Conservation (phyloP, 2,888 invertebrate genomes). For the Amphipyra tragopoginis region DNA sequence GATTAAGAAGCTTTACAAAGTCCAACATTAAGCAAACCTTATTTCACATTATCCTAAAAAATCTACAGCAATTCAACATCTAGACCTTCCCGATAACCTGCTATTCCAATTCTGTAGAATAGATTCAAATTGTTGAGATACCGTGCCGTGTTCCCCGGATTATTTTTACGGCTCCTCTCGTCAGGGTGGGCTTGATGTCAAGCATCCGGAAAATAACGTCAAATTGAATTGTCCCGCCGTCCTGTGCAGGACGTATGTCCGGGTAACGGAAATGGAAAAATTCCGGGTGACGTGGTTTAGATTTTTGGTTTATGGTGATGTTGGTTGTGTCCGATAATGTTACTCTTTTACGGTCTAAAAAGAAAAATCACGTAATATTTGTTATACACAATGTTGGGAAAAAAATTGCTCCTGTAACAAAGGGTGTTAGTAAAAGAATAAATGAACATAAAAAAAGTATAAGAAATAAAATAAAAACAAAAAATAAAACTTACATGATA, state of each 20-base stretch:
- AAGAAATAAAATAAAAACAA: constrained; percentile 54
- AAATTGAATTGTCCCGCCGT: constrained; percentile 64
- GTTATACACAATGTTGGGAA: not conserved
- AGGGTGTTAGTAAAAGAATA: constrained; percentile 1
- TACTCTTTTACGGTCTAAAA: too few species aligned
- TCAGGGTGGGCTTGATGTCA: constrained; percentile 40
- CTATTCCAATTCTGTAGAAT: constrained; percentile 21
- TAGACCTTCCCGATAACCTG: constrained; percentile 10
- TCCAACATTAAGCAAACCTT: not conserved
- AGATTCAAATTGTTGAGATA: constrained; percentile 42
- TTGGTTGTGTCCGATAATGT: not conserved
- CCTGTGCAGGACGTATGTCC: constrained; percentile 23
- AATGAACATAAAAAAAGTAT: constrained; percentile 21
- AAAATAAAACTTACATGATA: constrained; percentile 89
- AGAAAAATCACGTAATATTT: too few species aligned
- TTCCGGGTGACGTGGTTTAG: constrained; percentile 11
- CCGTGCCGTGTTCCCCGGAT: constrained; percentile 43
- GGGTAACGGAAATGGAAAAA: constrained; percentile 43
- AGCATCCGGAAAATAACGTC: constrained; percentile 64
- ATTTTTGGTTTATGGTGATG: not conserved
- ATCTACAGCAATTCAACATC: constrained; percentile 14
- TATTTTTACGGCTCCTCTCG: constrained; percentile 51
- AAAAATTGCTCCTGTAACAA: not conserved
- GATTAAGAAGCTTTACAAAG: not conserved
- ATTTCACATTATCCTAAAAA: constrained; percentile 13